Base-by-base conservation (phyloP, 2,113 vertebrate species). In the Panthera leo region DNA sequence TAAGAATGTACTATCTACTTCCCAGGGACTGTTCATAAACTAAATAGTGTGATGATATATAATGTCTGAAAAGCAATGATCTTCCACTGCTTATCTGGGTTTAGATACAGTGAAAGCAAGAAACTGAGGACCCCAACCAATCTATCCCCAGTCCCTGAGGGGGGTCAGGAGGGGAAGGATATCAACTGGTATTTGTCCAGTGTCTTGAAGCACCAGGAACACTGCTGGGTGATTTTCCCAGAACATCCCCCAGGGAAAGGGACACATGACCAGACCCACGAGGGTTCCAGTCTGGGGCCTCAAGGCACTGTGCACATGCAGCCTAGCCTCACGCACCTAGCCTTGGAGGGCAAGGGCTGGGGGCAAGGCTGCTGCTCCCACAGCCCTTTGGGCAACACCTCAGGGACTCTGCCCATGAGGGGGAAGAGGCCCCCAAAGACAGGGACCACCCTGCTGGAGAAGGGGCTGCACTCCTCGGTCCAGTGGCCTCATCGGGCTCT, bases 11-110 rank as follows among this genome's bases (percentile, higher is more conserved):
- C 25, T 9, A 61, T n/a, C n/a, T 67, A 25, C 67, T 83, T 73
- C 73, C 95, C 31, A 23, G 85, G 71, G 55, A 65, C 92, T 27
- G 78, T 19, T 15, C 65, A 31, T 88, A 55, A 39, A 82, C 68
- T 80, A 85, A 91, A 88, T 25, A 42, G 73, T 45, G 25, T 68
- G 90, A 58, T 70, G 45, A 65, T 51, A 73, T 61, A 80, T 94
- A 88, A 82, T 88, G 76, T 82, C 85, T 39, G 34, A 75, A 68
- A 82, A 88, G 76, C 34, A 71, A 63, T 83, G 73, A 87, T 88
- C 80, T 87, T 85, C 76, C 23, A 42, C 70, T 11, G 10, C 27
- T 86, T 76, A 67, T 36, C 36, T 76, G 70, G 71, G 67, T 71
- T 90, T 86, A 82, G 89, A 80, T 29, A 63, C 0, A 55, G 16